phyloP scores from a whole-genome alignment of 2,113 vertebrate genomes.

The Cairina moschata region DNA sequence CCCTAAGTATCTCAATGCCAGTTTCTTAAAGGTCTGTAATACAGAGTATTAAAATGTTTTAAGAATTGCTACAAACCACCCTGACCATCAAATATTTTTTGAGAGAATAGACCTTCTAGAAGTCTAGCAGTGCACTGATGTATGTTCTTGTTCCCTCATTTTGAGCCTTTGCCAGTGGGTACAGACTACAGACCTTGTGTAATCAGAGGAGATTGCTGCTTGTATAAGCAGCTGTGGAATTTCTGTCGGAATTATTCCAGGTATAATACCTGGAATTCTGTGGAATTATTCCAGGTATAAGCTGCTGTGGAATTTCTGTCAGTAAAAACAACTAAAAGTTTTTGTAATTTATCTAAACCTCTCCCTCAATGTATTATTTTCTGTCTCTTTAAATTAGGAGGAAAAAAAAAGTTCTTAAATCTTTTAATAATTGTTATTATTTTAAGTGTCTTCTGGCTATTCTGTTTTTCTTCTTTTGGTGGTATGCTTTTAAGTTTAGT shows the following conservation, averaged over 20 bases:
- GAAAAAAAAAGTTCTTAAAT: neutral
- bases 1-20: neutral
- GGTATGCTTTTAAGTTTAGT: slow-evolving; percentile 1
- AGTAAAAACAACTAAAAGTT: neutral
- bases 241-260: neutral
- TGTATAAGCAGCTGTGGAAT: neutral
- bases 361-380: neutral
- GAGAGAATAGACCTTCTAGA: neutral
- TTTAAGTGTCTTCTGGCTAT: neutral
- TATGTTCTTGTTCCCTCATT: fast-evolving
- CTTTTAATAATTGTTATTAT: neutral
- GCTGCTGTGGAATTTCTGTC: neutral
- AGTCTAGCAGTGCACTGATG: neutral
- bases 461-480: neutral
- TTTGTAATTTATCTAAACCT: neutral
- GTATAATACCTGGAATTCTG: neutral
- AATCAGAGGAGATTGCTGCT: neutral
- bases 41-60: neutral
- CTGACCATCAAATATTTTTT: neutral
- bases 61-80: neutral
- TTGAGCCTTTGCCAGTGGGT: neutral
- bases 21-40: neutral
- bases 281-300: neutral
- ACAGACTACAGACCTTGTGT: fast-evolving
- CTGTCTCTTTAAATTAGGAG: neutral